Evolutionary conservation across 2,888 invertebrate species (phyloP).

Genomic region (Seira ritae): DNA sequence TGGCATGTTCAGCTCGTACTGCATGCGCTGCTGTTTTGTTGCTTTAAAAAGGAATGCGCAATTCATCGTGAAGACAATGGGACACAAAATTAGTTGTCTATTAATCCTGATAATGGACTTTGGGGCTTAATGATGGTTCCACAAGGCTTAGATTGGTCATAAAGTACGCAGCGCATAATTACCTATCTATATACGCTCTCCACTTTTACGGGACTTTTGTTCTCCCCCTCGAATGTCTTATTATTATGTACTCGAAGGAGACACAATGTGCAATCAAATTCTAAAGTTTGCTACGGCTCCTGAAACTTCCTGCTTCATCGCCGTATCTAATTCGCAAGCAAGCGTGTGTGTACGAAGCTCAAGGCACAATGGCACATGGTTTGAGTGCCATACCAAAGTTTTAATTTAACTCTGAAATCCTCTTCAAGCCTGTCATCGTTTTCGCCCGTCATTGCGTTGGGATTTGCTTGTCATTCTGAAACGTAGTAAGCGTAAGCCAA

Average conservation of each 20-base stretch:
- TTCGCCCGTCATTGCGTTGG: too few species aligned
- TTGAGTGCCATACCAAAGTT: too few species aligned
- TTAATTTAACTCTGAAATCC: too few species aligned
- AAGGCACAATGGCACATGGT: too few species aligned
- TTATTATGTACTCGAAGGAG: not conserved
- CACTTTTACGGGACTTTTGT: not conserved
- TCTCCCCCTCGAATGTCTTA: not conserved
- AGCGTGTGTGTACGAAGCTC: too few species aligned
- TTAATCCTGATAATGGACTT: slow-evolving; percentile 46
- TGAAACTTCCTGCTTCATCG: too few species aligned
- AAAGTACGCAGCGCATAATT: not conserved
- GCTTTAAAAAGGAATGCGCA: slow-evolving; percentile 43
- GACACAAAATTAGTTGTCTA: slow-evolving; percentile 55
- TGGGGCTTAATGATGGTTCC: not conserved
- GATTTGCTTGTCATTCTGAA: too few species aligned
- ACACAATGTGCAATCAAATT: not conserved
- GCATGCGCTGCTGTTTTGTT: too few species aligned
- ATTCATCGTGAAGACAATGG: slow-evolving; percentile 47
- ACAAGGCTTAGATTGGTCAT: not conserved
- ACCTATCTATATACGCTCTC: not conserved
- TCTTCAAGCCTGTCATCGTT: too few species aligned
- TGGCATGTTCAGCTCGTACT: not conserved
- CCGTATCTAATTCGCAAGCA: too few species aligned
- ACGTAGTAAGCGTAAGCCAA: too few species aligned
- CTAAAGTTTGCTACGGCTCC: not conserved